Evolutionary conservation across 2,888 invertebrate species (phyloP), one percentile per base, ranked within the genome.

Genomic region (Sicus ferrugineus): DNA sequence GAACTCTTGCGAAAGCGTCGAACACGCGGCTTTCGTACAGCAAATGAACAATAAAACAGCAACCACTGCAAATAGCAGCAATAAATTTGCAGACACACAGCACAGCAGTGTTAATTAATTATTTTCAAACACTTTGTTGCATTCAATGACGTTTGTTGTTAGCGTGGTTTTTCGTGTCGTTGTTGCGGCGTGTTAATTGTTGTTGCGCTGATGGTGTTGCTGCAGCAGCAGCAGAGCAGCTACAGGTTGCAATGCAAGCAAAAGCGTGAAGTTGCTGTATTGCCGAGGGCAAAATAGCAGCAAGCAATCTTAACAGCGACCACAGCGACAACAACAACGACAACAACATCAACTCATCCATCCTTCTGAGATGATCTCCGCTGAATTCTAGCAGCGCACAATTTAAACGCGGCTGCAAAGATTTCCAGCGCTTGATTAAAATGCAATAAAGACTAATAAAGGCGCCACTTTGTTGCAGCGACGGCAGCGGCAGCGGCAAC

Each of bases 401-500:
- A 38, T 56, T 66, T 65, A 52, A 66, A 26, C 23, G 46, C 11
- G 16, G 2, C 9, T 28, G 54, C 19, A 34, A 19, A 31, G 64
- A 64, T 64, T 23, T 31, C 52, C 52, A 54, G 54, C 65, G 21
- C 54, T 21, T 34, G 54, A 66, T 66, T 66, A 66, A 66, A 66
- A 54, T 54, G 54, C 65, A 66, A 66, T 66, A 66, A 66, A 66
- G 38, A 26, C 42, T 66, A 66, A 66, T 66, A 66, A 66, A 52
- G 42, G 64, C 64, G 64, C 64, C 65, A 63, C 6, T 46, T 46
- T 46, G n/a, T 46, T 16, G 6, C 46, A 3, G n/a, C 4, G 19
- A 46, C 14, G 46, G 19, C 19, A 19, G 14, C 19, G n/a, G 5
- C 19, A 46, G 14, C 14, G 19, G 6, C 19, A 11, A 46, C 30